Evolutionary conservation across 1,140 invertebrate species (phyloP), one percentile per base, ranked within the genome.

Genomic region (Lasaia peninsularis): DNA sequence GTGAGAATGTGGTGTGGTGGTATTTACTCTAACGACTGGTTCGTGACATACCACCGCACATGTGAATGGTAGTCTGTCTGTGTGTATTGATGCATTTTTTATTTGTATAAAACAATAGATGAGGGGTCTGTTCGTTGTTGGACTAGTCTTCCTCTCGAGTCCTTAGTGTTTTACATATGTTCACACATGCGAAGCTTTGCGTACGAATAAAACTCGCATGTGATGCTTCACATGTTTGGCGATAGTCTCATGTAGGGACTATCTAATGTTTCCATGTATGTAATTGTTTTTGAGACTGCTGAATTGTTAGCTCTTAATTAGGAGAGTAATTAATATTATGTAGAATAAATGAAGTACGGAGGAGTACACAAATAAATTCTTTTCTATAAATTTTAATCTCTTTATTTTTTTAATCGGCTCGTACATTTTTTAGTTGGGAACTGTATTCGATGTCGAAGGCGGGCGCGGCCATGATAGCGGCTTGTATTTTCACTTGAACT

Each of bases 271-370:
- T 70, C 63, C n/a, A n/a, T 76, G 67, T 75, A 75, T 83, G 76
- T 82, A 84, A 82, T 79, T 79, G 66, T 81, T 80, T 37, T 82
- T 82, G 86, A 88, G 86, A 88, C 86, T 88, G 86, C 86, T 80
- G 75, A 80, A 74, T 80, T 82, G 80, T 88, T 86, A 88, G 86
- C 66, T 83, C 65, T 78, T 88, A 88, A 86, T 84, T 85, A 84
- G 75, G 69, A 75, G 65, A 70, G 66, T 75, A 75, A 69, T 70
- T 79, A 75, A 28, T 28, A 79, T 81, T 79, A 83, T 82, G 78
- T 84, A 84, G 78, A 69, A 69, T 75, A 73, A 76, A 71, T 70
- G 73, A 77, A 80, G 77, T 80, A 80, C 69, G 80, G 56, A 80
- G 79, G 80, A 85, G 80, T 88, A 86, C 81, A 79, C 77, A 75